phyloP scores from a whole-genome alignment of 2,113 vertebrate genomes.

The Lepisosteus osseus region DNA sequence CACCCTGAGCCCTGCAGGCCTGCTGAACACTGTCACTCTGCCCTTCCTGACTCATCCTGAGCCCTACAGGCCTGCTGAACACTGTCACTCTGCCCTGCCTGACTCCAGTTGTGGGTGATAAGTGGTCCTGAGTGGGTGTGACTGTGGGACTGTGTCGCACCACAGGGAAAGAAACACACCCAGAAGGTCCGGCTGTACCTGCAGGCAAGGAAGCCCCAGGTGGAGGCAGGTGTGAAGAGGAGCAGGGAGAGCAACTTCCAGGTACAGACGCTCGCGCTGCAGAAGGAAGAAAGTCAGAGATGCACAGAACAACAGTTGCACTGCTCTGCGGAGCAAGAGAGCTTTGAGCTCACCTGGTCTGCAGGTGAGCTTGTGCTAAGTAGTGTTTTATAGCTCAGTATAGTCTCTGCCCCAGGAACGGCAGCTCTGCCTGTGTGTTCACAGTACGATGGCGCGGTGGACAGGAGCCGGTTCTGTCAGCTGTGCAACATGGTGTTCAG shows the following conservation, averaged over 20 bases:
- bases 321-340: too few relatives aligned
- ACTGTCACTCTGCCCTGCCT: too few relatives aligned
- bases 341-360: too few relatives aligned
- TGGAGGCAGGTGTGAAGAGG: conserved; percentile 33
- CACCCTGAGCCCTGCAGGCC: too few relatives aligned
- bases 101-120: too few relatives aligned
- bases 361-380: too few relatives aligned
- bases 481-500: conserved; percentile 77
- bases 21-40: too few relatives aligned
- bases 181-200: conserved; percentile 69
- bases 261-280: conserved; percentile 33
- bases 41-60: too few relatives aligned
- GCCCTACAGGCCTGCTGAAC: too few relatives aligned
- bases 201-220: conserved; percentile 55
- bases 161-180: conserved; percentile 78
- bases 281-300: too few relatives aligned
- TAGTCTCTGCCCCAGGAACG: not conserved
- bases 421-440: conserved; percentile 26
- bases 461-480: conserved; percentile 67
- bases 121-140: not conserved
- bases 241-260: conserved; percentile 36
- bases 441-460: conserved; percentile 48
- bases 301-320: too few relatives aligned
- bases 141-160: conserved; percentile 12
- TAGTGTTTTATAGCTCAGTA: too few relatives aligned